A percentile compares a stretch with the other conserved stretches of the same genome.
These are phyloP conservation scores for Bolinopsis microptera DNA, from an alignment of 37 sponge, comb jelly and placozoan species.

Conservation along the genomic window DNA sequence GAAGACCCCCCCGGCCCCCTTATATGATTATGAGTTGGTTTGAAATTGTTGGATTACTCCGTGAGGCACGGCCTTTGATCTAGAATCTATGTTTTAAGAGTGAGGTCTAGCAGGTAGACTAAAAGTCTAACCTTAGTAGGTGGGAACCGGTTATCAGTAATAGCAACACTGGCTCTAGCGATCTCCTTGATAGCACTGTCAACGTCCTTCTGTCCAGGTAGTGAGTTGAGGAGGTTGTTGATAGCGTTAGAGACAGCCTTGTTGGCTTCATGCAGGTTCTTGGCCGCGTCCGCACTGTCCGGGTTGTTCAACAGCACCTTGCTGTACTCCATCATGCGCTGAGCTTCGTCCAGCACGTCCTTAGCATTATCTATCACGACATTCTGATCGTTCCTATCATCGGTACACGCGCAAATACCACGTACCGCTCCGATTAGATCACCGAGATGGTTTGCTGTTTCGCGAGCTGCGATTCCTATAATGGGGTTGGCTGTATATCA, in stretches of 20 bases:
- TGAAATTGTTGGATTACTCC: too few relatives aligned
- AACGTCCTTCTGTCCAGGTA: constrained; percentile 94
- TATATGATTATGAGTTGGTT: too few relatives aligned
- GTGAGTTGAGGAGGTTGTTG: constrained; percentile 89
- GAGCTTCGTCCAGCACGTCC: constrained; percentile 66
- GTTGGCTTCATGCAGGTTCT: constrained; percentile 75
- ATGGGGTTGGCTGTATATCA: background rate
- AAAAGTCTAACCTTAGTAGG: constrained; percentile 25
- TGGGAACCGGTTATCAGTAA: constrained; percentile 55
- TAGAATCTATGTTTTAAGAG: too few relatives aligned
- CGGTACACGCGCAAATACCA: constrained; percentile 39
- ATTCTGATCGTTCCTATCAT: constrained; percentile 47
- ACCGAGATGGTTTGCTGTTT: constrained; percentile 88
- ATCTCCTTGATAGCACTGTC: constrained; percentile 96
- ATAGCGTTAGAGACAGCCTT: constrained; percentile 94
- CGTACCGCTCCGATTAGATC: constrained; percentile 36
- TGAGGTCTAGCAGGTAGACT: too few relatives aligned
- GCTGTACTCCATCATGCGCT: constrained; percentile 38
- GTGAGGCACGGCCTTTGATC: too few relatives aligned
- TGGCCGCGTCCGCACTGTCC: constrained; percentile 27
- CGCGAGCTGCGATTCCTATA: constrained; percentile 83
- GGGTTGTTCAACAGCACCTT: constrained; percentile 30
- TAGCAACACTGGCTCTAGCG: constrained; percentile 77
- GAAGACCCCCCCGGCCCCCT: too few relatives aligned
- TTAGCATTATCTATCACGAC: constrained; percentile 67